Conservation (phyloP, 1,140 invertebrate species). For the Belonocnema kinseyi region DNA sequence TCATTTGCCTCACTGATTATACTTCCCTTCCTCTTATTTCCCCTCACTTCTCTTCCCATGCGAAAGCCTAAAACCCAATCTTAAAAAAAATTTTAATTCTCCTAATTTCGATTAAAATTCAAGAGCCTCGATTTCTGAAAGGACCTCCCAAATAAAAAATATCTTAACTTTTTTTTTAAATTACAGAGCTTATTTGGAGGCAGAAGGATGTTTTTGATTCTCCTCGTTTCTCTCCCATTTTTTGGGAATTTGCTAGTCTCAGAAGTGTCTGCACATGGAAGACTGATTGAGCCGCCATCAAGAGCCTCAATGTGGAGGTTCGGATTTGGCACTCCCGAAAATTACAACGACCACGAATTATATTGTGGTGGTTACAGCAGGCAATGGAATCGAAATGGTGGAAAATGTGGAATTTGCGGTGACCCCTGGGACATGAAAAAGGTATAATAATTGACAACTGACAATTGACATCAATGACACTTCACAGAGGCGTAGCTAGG, state of each 20-base stretch:
- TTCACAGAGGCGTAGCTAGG: too few species aligned
- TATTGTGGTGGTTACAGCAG: slow-evolving; percentile 91
- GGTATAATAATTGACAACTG: slow-evolving; percentile 53
- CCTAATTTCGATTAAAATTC: too few species aligned
- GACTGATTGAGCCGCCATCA: slow-evolving; percentile 90
- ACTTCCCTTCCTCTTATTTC: too few species aligned
- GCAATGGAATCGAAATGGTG: slow-evolving; percentile 84
- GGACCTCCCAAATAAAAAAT: neutral
- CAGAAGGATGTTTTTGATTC: slow-evolving; percentile 35
- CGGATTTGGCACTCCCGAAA: slow-evolving; percentile 79
- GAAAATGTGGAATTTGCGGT: slow-evolving; percentile 92
- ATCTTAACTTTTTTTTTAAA: neutral
- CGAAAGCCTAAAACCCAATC: too few species aligned
- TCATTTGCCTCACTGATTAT: too few species aligned
- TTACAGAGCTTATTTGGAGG: slow-evolving; percentile 41
- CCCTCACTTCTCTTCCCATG: too few species aligned
- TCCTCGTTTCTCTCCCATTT: slow-evolving; percentile 39
- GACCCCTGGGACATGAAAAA: slow-evolving; percentile 84
- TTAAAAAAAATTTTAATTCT: too few species aligned
- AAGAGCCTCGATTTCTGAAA: too few species aligned
- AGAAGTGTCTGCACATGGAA: slow-evolving; percentile 79
- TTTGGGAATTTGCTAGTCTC: slow-evolving; percentile 47
- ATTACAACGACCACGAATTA: slow-evolving; percentile 93
- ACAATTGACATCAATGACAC: too few species aligned
- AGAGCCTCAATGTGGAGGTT: slow-evolving; percentile 88